phyloP scores from a whole-genome alignment of 2,797 vertebrate genomes.

The Prionace glauca region DNA sequence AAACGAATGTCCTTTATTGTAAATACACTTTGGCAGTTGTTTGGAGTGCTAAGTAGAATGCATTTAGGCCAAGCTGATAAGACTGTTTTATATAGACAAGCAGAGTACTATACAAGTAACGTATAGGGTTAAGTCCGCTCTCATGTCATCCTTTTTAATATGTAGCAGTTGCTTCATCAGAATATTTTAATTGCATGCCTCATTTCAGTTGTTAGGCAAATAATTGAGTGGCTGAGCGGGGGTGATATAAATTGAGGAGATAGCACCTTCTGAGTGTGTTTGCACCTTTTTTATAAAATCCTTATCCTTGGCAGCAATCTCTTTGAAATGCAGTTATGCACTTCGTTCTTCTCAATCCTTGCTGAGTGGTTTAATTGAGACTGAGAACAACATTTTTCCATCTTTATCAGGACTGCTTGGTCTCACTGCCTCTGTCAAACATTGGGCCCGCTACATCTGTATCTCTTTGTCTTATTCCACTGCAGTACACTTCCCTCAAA shows the following conservation, averaged over 20 bases:
- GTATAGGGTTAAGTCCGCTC: neutral
- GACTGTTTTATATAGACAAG: neutral
- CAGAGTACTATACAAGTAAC: neutral
- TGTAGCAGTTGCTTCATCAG: neutral
- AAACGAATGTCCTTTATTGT: neutral
- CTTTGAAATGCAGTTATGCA: neutral
- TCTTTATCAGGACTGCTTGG: neutral
- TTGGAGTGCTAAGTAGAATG: neutral
- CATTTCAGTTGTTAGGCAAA: neutral
- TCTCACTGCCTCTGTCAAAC: neutral
- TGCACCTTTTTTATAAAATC: neutral
- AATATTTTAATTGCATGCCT: neutral
- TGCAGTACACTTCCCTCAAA: neutral
- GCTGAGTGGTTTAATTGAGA: neutral
- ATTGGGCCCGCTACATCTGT: too few species aligned
- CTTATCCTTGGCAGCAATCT: neutral
- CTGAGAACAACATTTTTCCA: neutral
- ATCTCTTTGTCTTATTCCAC: neutral
- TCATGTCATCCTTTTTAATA: neutral
- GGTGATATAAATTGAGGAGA: neutral
- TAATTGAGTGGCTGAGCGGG: neutral
- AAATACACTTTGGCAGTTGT: neutral
- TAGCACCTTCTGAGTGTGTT: neutral
- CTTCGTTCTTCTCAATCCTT: neutral
- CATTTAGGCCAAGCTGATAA: conserved; percentile 4